Conservation (phyloP, 2,888 invertebrate species). For the Machimus atricapillus region DNA sequence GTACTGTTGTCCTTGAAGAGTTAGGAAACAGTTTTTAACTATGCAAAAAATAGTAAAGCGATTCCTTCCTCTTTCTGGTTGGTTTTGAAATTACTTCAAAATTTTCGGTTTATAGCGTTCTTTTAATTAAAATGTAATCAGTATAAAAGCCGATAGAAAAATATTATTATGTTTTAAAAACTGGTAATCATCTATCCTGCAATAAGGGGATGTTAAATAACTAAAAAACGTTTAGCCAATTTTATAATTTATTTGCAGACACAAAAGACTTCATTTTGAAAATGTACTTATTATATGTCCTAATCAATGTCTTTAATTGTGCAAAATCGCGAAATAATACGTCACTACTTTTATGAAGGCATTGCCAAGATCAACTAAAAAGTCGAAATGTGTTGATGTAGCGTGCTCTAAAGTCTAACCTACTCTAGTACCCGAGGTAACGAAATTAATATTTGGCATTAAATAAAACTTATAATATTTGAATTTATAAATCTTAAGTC, state of each 20-base stretch:
- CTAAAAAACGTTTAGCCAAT: background rate
- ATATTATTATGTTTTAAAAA: too few relatives aligned
- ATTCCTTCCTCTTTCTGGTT: too few relatives aligned
- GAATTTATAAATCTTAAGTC: background rate
- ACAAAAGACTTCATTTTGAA: background rate
- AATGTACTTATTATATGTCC: background rate
- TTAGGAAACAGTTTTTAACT: too few relatives aligned
- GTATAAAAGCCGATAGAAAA: too few relatives aligned
- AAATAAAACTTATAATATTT: background rate
- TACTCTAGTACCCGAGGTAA: background rate
- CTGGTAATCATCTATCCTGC: background rate
- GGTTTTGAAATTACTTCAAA: too few relatives aligned
- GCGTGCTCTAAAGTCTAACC: background rate
- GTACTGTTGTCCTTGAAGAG: too few relatives aligned
- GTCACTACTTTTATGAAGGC: background rate
- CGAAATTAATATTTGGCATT: background rate
- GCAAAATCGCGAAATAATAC: background rate
- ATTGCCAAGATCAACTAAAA: background rate
- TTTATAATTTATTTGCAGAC: background rate
- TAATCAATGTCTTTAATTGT: background rate
- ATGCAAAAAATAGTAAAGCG: too few relatives aligned
- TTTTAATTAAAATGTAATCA: too few relatives aligned
- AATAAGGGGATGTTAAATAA: background rate
- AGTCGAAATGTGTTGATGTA: background rate
- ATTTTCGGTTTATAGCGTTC: too few relatives aligned